A percentile compares a stretch with the other conserved stretches of the same genome.
Evolutionary conservation across 2,797 vertebrate species (phyloP).

Genomic region (Myotis planiceps): DNA sequence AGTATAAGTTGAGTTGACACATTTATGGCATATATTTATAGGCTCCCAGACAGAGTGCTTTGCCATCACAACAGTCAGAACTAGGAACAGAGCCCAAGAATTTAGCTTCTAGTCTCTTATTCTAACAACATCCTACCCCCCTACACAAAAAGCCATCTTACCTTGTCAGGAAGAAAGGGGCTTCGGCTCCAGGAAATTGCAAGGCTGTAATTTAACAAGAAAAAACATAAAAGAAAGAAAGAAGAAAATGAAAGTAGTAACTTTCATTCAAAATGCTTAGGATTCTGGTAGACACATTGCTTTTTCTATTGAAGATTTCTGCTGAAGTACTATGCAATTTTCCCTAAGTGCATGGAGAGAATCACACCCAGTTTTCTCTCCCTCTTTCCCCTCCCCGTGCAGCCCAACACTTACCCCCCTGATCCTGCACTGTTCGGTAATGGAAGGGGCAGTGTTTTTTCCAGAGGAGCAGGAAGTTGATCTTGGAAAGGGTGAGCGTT

Average conservation of each 20-base stretch:
- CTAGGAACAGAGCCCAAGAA: neutral
- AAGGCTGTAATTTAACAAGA: neutral
- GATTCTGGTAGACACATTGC: neutral
- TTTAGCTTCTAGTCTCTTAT: neutral
- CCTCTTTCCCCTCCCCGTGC: neutral
- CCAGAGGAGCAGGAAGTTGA: conserved; percentile 25
- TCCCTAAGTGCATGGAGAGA: neutral
- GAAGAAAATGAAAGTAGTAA: neutral
- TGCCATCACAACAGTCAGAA: neutral
- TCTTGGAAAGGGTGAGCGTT: neutral
- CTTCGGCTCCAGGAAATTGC: neutral
- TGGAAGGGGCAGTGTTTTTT: conserved; percentile 43
- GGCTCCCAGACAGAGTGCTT: neutral
- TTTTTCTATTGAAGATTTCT: conserved; percentile 25
- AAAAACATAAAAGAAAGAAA: neutral
- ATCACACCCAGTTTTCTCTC: neutral
- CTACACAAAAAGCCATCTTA: neutral
- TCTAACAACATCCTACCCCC: neutral
- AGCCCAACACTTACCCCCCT: neutral
- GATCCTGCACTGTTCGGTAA: neutral
- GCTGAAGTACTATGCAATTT: neutral
- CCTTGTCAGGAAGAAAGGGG: neutral
- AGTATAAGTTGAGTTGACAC: neutral
- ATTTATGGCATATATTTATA: neutral
- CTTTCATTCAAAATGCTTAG: neutral